Base-by-base conservation (phyloP, 2,797 vertebrate genomes). In the Acanthurus lineatus region DNA sequence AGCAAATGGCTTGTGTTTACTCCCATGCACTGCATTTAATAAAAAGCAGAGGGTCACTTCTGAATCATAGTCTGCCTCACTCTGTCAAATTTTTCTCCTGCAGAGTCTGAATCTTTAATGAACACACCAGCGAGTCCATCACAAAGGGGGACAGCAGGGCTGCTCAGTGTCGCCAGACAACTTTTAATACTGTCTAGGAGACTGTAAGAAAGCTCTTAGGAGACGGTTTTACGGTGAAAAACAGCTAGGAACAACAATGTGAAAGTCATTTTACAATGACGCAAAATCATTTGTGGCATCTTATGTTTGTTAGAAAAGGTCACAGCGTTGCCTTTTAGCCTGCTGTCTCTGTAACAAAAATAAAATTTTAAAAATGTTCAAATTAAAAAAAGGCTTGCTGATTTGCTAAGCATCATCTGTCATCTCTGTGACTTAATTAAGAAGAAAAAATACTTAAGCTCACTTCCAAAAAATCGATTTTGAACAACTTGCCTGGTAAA, bases 11-110 rank as follows among this genome's bases (percentile, higher is more conserved):
- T 80, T 67, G 19, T 16, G 53, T 76, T 73, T 59, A 73, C 57
- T 61, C 72, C 73, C 22, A 72, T 58, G 40, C 44, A 77, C 56
- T 70, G 38, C 57, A 28, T 59, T 44, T 73, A 77, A 81, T 84
- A 74, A 84, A 35, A 80, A 85, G 71, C 70, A 79, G 64, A 82
- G 85, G 85, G 80, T 89, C 81, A 87, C 7, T 32, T 11, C 62
- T 75, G 54, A 73, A 80, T 81, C 67, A 69, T 69, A 76, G 40
- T 58, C 47, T 22, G 64, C 53, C 28, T 58, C 49, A 49, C 54
- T 35, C 32, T 35, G 32, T 48, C 56, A 74, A 59, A 54, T 10
- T 32, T 66, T 71, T 44, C 65, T 79, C 49, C 83, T 61, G 70
- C 64, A 69, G 62, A 69, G 66, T 2, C 79, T 71, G 19, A 78